Evolutionary conservation across 2,113 vertebrate species (phyloP).

Genomic region (Pycnonotus jocosus): DNA sequence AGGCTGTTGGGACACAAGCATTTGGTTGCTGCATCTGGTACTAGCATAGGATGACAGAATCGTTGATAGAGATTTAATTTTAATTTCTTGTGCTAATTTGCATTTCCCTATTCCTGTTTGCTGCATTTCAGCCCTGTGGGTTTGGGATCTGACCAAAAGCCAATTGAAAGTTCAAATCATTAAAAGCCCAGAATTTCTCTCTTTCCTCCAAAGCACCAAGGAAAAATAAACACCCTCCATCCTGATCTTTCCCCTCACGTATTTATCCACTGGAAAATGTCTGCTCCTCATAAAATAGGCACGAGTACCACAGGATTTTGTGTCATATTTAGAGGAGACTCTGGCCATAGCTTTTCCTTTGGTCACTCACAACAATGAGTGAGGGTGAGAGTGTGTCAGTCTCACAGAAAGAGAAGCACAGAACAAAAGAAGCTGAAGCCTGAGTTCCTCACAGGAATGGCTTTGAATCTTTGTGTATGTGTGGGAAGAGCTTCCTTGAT

Average conservation of each 20-base stretch:
- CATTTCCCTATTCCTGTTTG: not conserved
- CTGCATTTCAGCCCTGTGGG: not conserved
- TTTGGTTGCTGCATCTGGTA: slow-evolving; percentile 35
- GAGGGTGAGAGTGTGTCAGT: not conserved
- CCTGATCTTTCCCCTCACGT: not conserved
- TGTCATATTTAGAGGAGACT: not conserved
- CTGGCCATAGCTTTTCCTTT: not conserved
- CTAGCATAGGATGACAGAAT: not conserved
- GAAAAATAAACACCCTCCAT: not conserved
- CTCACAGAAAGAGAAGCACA: not conserved
- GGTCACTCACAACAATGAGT: not conserved
- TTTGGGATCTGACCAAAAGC: not conserved
- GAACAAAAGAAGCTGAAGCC: not conserved
- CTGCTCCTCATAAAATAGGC: not conserved
- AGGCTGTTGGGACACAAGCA: slow-evolving; percentile 13
- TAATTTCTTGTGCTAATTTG: slow-evolving; percentile 16
- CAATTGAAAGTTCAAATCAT: not conserved
- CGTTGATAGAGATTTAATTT: slow-evolving; percentile 7
- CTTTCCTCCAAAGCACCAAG: not conserved
- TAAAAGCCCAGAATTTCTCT: not conserved
- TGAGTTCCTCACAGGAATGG: not conserved
- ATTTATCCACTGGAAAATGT: not conserved
- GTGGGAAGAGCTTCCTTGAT: not conserved
- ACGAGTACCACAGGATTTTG: not conserved
- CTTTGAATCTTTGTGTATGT: not conserved